Evolutionary conservation across 2,113 vertebrate species (phyloP).

Genomic region (Atractosteus spatula): DNA sequence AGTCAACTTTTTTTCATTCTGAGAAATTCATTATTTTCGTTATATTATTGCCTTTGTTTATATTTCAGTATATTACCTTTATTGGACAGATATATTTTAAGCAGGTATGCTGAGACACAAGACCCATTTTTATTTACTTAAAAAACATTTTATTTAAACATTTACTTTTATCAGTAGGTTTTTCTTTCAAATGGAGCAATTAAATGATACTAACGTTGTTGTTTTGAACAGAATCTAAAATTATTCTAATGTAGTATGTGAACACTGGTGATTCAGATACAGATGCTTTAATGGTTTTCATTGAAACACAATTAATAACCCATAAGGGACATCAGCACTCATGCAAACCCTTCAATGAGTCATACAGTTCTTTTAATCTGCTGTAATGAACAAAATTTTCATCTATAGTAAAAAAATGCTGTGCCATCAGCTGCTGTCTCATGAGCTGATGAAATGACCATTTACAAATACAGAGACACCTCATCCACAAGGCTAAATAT

Average conservation of each 20-base stretch:
- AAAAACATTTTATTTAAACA: not conserved
- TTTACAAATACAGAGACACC: not conserved
- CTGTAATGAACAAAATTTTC: not conserved
- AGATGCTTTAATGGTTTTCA: not conserved
- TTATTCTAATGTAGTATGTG: too few relatives aligned
- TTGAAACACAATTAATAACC: conserved; percentile 13
- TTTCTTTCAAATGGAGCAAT: not conserved
- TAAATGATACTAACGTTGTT: not conserved
- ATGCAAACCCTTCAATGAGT: not conserved
- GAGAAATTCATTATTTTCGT: too few relatives aligned
- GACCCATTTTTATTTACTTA: not conserved
- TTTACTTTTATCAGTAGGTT: not conserved
- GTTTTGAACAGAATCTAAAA: not conserved
- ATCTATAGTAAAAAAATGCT: not conserved
- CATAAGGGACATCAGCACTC: conserved; percentile 1
- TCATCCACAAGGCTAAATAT: not conserved
- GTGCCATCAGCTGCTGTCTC: not conserved
- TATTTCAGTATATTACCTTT: too few relatives aligned
- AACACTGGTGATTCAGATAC: not conserved
- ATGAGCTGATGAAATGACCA: not conserved
- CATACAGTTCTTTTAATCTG: not conserved
- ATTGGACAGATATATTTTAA: too few relatives aligned
- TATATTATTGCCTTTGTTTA: too few relatives aligned
- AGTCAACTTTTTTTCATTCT: too few relatives aligned
- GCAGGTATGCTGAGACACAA: too few relatives aligned